A percentile compares a stretch with the other conserved stretches of the same genome.
Evolutionary conservation across 2,113 vertebrate genomes (phyloP).

Genomic region (Mungos mungo): DNA sequence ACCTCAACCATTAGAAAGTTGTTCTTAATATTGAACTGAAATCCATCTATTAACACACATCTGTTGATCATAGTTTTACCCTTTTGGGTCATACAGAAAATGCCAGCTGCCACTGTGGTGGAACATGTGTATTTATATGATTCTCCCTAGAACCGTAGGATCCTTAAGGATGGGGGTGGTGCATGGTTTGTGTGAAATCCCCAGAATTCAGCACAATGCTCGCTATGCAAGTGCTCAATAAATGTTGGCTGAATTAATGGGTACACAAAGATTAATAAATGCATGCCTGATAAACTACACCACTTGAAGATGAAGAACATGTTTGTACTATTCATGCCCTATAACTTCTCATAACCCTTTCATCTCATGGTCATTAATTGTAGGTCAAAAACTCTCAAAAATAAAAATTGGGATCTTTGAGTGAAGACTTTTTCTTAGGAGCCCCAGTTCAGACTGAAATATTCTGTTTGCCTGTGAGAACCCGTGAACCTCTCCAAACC

Average conservation of each 20-base stretch:
- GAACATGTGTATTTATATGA: background rate
- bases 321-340: too few species aligned
- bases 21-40: background rate
- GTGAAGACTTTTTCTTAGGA: background rate
- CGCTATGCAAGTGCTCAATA: background rate
- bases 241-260: background rate
- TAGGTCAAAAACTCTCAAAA: background rate
- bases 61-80: background rate
- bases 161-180: background rate
- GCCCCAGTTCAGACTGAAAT: background rate
- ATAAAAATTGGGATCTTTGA: background rate
- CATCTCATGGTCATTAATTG: background rate
- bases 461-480: background rate
- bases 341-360: background rate
- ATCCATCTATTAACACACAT: background rate
- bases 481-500: fast-evolving
- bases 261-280: background rate
- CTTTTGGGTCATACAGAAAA: background rate
- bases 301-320: background rate
- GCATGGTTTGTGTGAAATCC: background rate
- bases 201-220: background rate
- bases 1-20: background rate
- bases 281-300: background rate
- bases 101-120: background rate
- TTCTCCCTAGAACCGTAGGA: background rate